Percentiles rank a stretch among this genome's conserved stretches.
Conservation (phyloP, 2,113 vertebrate genomes). For the Tichodroma muraria region DNA sequence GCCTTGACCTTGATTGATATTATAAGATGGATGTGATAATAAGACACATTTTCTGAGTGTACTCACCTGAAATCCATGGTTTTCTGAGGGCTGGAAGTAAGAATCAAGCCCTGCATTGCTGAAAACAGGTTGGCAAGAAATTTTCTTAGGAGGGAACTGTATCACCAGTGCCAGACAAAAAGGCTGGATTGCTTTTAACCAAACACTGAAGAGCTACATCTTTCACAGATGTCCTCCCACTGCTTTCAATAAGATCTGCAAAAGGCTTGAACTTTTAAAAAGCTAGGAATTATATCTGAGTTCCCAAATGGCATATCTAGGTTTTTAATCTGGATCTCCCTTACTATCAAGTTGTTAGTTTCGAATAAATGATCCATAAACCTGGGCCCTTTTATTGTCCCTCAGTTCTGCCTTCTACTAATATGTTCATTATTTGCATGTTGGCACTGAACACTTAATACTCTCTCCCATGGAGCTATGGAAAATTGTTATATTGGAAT, state of each 20-base stretch:
- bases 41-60: not conserved
- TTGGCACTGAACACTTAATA: not conserved
- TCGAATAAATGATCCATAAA: not conserved
- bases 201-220: not conserved
- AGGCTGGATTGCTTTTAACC: not conserved
- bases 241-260: not conserved
- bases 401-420: not conserved
- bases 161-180: not conserved
- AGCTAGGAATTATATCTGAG: not conserved
- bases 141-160: not conserved
- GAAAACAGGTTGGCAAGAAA: not conserved
- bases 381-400: not conserved
- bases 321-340: not conserved
- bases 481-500: not conserved
- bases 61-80: not conserved
- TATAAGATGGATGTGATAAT: not conserved
- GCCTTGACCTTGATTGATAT: not conserved
- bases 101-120: not conserved
- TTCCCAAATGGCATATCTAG: not conserved
- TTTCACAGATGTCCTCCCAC: not conserved
- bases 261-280: constrained; percentile 1
- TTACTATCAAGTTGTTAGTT: not conserved
- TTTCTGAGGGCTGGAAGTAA: not conserved
- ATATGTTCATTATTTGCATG: not conserved
- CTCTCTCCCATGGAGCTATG: not conserved